Conservation (phyloP, 2,888 invertebrate species). For the Harpalus rubripes region DNA sequence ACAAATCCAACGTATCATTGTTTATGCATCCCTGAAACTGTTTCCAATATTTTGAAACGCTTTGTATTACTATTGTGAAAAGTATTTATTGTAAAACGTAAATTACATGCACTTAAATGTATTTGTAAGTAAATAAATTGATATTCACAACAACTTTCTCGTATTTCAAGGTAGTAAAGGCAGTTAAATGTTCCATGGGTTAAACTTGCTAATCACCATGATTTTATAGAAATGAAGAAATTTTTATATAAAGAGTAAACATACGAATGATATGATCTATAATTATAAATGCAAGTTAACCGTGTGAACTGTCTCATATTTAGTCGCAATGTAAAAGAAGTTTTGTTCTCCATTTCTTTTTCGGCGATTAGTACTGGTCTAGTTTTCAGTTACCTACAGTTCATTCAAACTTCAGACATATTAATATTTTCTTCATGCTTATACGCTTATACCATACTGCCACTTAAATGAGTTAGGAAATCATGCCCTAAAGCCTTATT, state of each 20-base stretch:
- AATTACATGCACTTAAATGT: slow-evolving; percentile 32
- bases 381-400: background rate
- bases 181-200: slow-evolving; percentile 9
- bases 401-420: background rate
- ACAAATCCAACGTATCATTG: no score
- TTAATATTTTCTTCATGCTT: no score
- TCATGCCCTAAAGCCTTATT: no score
- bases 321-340: background rate
- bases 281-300: slow-evolving; percentile 4
- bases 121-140: slow-evolving; percentile 18
- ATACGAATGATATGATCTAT: slow-evolving; percentile 1
- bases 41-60: background rate
- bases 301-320: slow-evolving; percentile 23
- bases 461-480: no score
- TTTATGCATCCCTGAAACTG: no score
- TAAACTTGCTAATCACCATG: slow-evolving; percentile 19
- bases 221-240: slow-evolving; percentile 9
- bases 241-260: background rate
- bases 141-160: slow-evolving; percentile 63
- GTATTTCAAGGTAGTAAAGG: slow-evolving; percentile 43
- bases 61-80: background rate
- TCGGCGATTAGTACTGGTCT: slow-evolving; percentile 1
- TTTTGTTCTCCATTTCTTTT: slow-evolving; percentile 5
- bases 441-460: no score
- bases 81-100: slow-evolving; percentile 2